phyloP scores from a whole-genome alignment of 2,113 vertebrate genomes.

The Loxodonta africana region DNA sequence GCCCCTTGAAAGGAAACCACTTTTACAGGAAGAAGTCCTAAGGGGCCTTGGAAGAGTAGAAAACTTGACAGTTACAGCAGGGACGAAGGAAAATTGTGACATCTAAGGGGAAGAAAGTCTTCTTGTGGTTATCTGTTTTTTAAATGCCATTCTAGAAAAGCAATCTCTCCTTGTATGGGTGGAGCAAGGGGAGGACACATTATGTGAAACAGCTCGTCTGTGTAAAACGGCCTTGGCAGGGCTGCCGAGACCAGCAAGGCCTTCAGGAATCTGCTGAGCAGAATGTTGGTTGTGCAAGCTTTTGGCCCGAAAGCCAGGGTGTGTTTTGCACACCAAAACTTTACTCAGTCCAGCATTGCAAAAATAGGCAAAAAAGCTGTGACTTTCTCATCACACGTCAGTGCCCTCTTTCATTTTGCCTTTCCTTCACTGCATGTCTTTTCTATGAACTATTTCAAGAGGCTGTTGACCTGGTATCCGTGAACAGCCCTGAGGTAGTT shows the following conservation, averaged over 20 bases:
- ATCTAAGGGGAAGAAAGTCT: constrained; percentile 8
- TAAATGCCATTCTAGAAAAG: constrained; percentile 36
- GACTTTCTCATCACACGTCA: not conserved
- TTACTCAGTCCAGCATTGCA: constrained; percentile 40
- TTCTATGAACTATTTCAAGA: constrained; percentile 29
- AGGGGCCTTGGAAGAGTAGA: constrained; percentile 7
- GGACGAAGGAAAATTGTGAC: constrained; percentile 49
- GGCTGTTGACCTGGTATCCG: not conserved
- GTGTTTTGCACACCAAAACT: constrained; percentile 47
- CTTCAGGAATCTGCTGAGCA: constrained; percentile 74
- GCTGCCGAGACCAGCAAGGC: constrained; percentile 34
- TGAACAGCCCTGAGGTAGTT: not conserved
- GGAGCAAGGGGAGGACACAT: not conserved
- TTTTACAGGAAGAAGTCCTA: constrained; percentile 8
- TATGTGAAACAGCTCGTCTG: constrained; percentile 47
- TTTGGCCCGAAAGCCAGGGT: not conserved
- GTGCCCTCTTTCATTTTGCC: constrained; percentile 38
- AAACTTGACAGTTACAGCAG: not conserved
- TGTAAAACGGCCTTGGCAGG: constrained; percentile 48
- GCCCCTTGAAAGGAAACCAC: constrained; percentile 37
- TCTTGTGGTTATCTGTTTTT: constrained; percentile 52
- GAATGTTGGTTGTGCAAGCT: constrained; percentile 19
- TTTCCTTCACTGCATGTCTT: constrained; percentile 22
- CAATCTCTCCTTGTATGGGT: not conserved
- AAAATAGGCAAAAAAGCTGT: constrained; percentile 2